Conservation (phyloP, 2,797 vertebrate species). For the Esox masquinongy region DNA sequence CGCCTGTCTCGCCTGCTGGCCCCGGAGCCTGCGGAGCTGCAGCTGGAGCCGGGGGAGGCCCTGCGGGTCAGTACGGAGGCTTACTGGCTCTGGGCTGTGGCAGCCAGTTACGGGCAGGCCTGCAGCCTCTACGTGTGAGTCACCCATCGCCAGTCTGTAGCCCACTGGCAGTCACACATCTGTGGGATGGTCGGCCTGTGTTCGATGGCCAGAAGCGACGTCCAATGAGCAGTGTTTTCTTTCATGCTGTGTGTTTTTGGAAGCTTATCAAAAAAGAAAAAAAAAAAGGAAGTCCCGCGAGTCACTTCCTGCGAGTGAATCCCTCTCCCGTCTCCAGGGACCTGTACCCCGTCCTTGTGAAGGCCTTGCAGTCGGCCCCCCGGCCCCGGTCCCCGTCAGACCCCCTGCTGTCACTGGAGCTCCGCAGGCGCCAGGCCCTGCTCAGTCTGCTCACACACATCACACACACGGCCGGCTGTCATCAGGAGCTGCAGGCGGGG, state of each 20-base stretch:
- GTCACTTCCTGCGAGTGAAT: neutral
- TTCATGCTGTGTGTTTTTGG: too few species aligned
- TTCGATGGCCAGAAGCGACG: too few species aligned
- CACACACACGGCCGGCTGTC: conserved; percentile 83
- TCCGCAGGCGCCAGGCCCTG: conserved; percentile 79
- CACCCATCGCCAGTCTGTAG: neutral
- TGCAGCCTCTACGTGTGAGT: conserved; percentile 86
- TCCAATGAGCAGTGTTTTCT: too few species aligned
- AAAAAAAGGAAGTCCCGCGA: too few species aligned
- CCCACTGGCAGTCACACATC: neutral
- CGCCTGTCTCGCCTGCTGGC: conserved; percentile 83
- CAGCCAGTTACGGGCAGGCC: conserved; percentile 87
- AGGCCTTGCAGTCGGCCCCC: conserved; percentile 78
- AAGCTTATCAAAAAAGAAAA: too few species aligned
- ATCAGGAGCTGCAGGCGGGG: conserved; percentile 75
- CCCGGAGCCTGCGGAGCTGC: conserved; percentile 83
- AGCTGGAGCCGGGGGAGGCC: conserved; percentile 80
- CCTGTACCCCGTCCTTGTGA: conserved; percentile 87
- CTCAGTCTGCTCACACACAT: conserved; percentile 86
- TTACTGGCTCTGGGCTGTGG: conserved; percentile 88
- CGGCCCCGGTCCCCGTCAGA: conserved; percentile 52
- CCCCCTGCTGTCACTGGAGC: conserved; percentile 57
- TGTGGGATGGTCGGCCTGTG: neutral
- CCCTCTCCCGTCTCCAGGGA: conserved; percentile 75
- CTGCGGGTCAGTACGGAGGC: conserved; percentile 82